Evolutionary conservation across 2,888 invertebrate genomes (phyloP).

Genomic region (Geophilus truncorum): DNA sequence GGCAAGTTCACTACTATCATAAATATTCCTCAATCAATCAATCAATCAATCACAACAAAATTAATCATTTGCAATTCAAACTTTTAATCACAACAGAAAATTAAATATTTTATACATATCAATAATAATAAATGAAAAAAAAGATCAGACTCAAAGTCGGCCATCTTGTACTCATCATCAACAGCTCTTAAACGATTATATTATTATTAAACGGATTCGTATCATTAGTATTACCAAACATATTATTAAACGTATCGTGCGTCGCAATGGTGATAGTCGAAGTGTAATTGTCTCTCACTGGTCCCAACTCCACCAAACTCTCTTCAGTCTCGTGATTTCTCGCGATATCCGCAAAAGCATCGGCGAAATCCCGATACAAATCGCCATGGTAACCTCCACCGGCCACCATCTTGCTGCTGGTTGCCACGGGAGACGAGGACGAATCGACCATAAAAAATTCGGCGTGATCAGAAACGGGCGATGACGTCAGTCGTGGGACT

Average conservation of each 20-base stretch:
- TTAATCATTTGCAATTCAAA: too few species aligned
- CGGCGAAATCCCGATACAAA: background rate
- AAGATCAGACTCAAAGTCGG: too few species aligned
- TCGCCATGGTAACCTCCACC: background rate
- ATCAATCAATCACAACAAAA: too few species aligned
- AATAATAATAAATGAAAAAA: too few species aligned
- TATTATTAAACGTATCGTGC: background rate
- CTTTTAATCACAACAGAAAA: too few species aligned
- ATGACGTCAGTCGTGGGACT: background rate
- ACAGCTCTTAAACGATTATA: background rate
- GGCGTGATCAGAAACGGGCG: background rate
- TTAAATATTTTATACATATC: too few species aligned
- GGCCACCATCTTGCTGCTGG: background rate
- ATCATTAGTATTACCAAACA: background rate
- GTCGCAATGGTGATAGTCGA: constrained; percentile 22
- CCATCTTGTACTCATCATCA: too few species aligned
- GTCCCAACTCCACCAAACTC: background rate
- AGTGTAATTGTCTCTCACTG: background rate
- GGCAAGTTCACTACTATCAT: too few species aligned
- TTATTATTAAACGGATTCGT: background rate
- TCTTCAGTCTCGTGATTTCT: background rate
- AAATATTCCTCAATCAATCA: too few species aligned
- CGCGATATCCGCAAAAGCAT: background rate
- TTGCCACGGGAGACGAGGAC: background rate
- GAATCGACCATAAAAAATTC: background rate